These are phyloP conservation scores for Hirtodrosophila alboralis DNA, from an alignment of 2,888 invertebrate genomes.

Conservation along the genomic window DNA sequence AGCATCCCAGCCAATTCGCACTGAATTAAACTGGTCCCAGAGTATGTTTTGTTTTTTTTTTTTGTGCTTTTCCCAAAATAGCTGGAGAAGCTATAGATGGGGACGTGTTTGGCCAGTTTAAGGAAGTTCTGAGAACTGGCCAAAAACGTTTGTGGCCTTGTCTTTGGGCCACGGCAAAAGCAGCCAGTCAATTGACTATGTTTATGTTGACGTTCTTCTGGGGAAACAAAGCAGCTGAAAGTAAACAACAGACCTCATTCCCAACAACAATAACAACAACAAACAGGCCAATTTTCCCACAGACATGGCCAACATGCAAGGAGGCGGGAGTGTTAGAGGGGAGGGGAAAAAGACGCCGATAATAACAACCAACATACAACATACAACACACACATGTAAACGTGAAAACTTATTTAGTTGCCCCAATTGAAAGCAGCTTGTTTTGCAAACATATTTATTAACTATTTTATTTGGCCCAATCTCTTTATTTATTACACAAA, in stretches of 20 bases:
- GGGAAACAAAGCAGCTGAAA: slow-evolving; percentile 58
- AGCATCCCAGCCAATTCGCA: slow-evolving; percentile 25
- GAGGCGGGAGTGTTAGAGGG: not conserved
- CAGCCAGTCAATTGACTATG: slow-evolving; percentile 41
- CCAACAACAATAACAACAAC: slow-evolving; percentile 72
- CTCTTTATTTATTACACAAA: slow-evolving; percentile 2
- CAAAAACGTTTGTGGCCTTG: slow-evolving; percentile 55
- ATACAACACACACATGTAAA: too few species aligned
- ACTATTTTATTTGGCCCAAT: slow-evolving; percentile 20
- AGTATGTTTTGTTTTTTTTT: not conserved
- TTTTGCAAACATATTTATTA: slow-evolving; percentile 23
- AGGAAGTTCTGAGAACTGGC: slow-evolving; percentile 50
- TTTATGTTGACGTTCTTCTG: slow-evolving; percentile 29
- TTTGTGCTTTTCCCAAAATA: slow-evolving; percentile 10
- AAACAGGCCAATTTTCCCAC: slow-evolving; percentile 41
- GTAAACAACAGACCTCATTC: slow-evolving; percentile 75
- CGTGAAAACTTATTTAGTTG: slow-evolving; percentile 48
- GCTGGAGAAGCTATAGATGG: slow-evolving; percentile 18
- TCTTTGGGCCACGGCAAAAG: slow-evolving; percentile 26
- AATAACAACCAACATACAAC: slow-evolving; percentile 29
- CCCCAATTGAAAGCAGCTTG: slow-evolving; percentile 45
- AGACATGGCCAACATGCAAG: slow-evolving; percentile 5
- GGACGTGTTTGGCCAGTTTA: slow-evolving; percentile 61
- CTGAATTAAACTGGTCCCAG: slow-evolving; percentile 59
- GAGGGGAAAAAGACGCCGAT: slow-evolving; percentile 2